Evolutionary conservation across 2,797 vertebrate species (phyloP), one percentile per base, ranked within the genome.

Genomic region (Notolabrus celidotus): DNA sequence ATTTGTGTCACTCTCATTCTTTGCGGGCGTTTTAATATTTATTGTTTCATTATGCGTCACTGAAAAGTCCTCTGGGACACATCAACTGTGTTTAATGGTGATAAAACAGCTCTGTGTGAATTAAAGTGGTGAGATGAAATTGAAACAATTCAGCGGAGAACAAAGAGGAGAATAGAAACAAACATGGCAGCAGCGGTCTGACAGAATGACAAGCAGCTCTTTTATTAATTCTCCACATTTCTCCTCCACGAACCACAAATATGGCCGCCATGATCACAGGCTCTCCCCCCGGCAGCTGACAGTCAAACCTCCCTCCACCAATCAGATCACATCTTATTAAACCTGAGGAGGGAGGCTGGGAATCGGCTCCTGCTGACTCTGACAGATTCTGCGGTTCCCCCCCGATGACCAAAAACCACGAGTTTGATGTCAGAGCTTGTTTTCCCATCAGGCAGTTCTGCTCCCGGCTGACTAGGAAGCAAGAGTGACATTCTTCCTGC

Each of bases 171-270:
- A 23, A 22, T 12, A 29, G 47, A 45, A 15, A 52, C 58, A 43
- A 10, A 67, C 14, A 42, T 65, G n/a, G n/a, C n/a, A n/a, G n/a
- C n/a, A n/a, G n/a, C n/a, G n/a, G n/a, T n/a, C n/a, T n/a, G n/a
- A n/a, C n/a, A n/a, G n/a, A n/a, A n/a, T n/a, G 72, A 80, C 42
- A 23, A 62, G 59, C 72, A 57, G 64, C 64, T 65, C 58, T 19
- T 46, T 79, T 69, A 79, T 82, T 84, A 55, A 64, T 68, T 51
- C 64, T 64, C 66, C 27, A 59, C 29, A 50, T 69, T 60, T 53
- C 67, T 69, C 54, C 66, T 75, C 68, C 76, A 62, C 50, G 77
- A 62, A 75, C 82, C 84, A 79, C 82, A 84, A 47, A 54, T 70
- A 83, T 84, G 55, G 72, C 50, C 1, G 47, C 61, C 51, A 14